Evolutionary conservation across 64 coral and sea anemone genomes (phyloP).

Genomic region (Orbicella faveolata): DNA sequence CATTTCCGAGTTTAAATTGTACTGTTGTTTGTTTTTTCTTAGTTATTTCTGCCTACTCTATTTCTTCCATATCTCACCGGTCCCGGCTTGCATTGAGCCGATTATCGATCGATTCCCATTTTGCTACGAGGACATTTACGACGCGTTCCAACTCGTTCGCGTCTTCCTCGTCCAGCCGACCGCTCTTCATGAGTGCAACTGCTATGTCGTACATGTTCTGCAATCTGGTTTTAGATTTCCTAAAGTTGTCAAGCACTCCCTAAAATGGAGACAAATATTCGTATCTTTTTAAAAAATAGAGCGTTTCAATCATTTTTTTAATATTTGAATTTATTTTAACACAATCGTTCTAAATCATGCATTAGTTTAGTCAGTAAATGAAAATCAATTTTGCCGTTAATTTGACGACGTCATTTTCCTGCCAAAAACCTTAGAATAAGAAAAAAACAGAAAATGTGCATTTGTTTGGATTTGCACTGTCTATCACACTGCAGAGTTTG

Average conservation of each 20-base stretch:
- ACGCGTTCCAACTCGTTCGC: slow-evolving; percentile 19
- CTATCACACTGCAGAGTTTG: no score
- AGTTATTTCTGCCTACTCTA: background rate
- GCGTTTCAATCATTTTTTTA: background rate
- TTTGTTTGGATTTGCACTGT: no score
- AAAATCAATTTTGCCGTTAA: no score
- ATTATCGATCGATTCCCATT: slow-evolving; percentile 45
- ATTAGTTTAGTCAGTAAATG: background rate
- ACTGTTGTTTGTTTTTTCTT: background rate
- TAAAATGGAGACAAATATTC: background rate
- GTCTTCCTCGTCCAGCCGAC: background rate
- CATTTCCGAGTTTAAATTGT: no score
- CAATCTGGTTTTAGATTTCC: slow-evolving; percentile 27
- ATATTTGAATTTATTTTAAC: background rate
- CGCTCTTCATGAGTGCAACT: slow-evolving; percentile 24
- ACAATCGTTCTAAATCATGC: background rate
- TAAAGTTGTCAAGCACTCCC: slow-evolving; percentile 17
- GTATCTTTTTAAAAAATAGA: background rate
- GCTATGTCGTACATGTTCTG: slow-evolving; percentile 14
- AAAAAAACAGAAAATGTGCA: no score
- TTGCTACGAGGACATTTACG: slow-evolving; percentile 33
- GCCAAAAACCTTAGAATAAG: no score
- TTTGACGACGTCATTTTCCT: no score
- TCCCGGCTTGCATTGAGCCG: slow-evolving; percentile 35
- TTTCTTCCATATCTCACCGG: background rate